Conservation (phyloP, 2,113 vertebrate genomes). For the Gymnarchus niloticus region DNA sequence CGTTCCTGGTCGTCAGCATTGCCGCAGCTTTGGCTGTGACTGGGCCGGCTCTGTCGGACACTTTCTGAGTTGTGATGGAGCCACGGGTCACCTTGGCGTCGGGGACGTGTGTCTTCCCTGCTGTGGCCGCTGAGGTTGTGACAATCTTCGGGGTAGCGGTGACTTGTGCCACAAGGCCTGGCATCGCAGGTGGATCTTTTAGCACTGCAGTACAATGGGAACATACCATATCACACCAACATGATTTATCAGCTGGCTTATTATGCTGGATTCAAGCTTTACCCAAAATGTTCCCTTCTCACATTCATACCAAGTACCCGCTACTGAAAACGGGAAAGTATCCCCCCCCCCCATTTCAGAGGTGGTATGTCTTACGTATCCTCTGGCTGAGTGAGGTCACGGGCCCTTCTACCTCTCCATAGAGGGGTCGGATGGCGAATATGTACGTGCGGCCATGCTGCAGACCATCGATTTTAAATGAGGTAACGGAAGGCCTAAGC, state of each 20-base stretch:
- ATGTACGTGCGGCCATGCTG: constrained; percentile 62
- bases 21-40: constrained; percentile 31
- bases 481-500: constrained; percentile 55
- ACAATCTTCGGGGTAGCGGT: constrained; percentile 34
- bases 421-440: constrained; percentile 71
- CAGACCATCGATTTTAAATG: constrained; percentile 58
- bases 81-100: constrained; percentile 22
- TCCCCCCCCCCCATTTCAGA: background rate
- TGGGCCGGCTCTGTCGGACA: constrained; percentile 31
- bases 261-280: too few relatives aligned
- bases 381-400: constrained; percentile 57
- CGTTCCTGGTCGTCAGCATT: constrained; percentile 8
- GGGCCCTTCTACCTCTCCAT: constrained; percentile 67
- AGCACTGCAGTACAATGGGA: constrained; percentile 43
- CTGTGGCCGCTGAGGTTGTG: constrained; percentile 22
- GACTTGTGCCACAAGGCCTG: constrained; percentile 27
- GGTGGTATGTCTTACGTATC: constrained; percentile 57
- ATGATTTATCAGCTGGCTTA: background rate
- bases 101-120: constrained; percentile 36
- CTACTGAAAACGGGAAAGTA: background rate
- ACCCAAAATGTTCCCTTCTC: too few relatives aligned
- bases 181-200: constrained; percentile 26
- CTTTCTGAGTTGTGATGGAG: constrained; percentile 36
- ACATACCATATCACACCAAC: background rate
- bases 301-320: background rate